A percentile compares a stretch with the other conserved stretches of the same genome.
Conservation (phyloP, 2,888 invertebrate genomes). For the Eudemis profundana region DNA sequence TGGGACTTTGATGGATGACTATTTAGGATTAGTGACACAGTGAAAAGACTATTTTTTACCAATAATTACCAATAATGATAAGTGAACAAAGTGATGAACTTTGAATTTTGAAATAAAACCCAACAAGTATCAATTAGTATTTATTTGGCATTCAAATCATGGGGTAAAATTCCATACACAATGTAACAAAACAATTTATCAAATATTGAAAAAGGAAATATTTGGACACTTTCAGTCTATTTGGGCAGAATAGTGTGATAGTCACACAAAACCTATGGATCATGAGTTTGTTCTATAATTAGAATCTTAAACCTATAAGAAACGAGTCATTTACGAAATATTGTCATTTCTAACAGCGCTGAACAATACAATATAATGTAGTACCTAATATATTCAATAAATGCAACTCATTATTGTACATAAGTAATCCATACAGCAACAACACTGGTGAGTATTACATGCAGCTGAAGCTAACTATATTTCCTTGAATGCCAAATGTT, state of each 20-base stretch:
- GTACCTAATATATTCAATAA: constrained; percentile 25
- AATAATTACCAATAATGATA: constrained; percentile 36
- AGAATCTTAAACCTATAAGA: constrained; percentile 44
- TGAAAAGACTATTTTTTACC: constrained; percentile 52
- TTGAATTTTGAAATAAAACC: constrained; percentile 55
- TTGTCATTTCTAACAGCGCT: constrained; percentile 45
- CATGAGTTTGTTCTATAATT: constrained; percentile 32
- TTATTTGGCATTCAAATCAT: constrained; percentile 85
- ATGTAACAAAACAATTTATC: constrained; percentile 79
- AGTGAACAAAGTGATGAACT: constrained; percentile 34
- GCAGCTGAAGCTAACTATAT: constrained; percentile 52
- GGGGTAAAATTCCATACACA: constrained; percentile 76
- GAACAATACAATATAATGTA: constrained; percentile 13
- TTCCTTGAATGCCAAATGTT: constrained; percentile 69
- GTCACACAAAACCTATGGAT: constrained; percentile 37
- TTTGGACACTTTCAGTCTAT: constrained; percentile 84
- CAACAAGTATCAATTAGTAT: constrained; percentile 63
- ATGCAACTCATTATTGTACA: background rate
- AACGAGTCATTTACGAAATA: constrained; percentile 38
- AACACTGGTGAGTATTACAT: constrained; percentile 10
- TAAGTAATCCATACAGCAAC: constrained; percentile 13
- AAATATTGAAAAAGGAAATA: constrained; percentile 69
- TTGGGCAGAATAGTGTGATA: constrained; percentile 67
- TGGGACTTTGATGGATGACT: constrained; percentile 99
- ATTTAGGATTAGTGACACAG: constrained; percentile 91